phyloP scores from a whole-genome alignment of 2,797 vertebrate species.

The Lerista edwardsae region DNA sequence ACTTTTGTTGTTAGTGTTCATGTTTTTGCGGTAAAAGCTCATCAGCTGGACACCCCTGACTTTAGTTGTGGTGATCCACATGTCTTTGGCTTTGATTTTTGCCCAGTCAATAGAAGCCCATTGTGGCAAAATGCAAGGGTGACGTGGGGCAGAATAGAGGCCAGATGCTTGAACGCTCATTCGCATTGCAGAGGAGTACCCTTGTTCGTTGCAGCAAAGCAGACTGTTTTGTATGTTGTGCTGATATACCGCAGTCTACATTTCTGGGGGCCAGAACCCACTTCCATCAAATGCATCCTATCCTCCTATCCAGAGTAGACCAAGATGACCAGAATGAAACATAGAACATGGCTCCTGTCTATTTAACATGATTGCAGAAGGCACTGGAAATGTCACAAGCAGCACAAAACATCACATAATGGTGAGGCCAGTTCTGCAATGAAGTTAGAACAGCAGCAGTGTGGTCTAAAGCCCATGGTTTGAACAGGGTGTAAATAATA shows the following conservation, averaged over 20 bases:
- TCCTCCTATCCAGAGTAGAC: too few species aligned
- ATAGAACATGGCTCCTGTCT: background rate
- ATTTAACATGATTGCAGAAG: background rate
- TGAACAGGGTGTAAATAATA: too few species aligned
- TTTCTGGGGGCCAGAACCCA: background rate
- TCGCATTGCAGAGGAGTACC: background rate
- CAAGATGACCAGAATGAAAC: background rate
- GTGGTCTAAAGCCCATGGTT: too few species aligned
- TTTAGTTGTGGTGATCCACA: constrained; percentile 44
- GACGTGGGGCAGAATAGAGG: constrained; percentile 4
- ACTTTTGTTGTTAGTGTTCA: constrained; percentile 16
- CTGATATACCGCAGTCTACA: background rate
- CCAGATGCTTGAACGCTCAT: background rate
- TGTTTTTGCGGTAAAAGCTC: constrained; percentile 22
- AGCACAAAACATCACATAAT: too few species aligned
- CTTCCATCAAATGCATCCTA: background rate
- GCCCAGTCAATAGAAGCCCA: constrained; percentile 25
- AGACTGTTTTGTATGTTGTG: background rate
- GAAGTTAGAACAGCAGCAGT: too few species aligned
- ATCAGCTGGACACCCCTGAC: background rate
- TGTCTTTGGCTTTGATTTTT: constrained; percentile 49
- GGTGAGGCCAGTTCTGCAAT: too few species aligned
- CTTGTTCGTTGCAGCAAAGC: background rate
- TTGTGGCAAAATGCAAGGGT: background rate
- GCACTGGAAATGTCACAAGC: too few species aligned